Evolutionary conservation across 2,113 vertebrate species (phyloP).

Genomic region (Gnathonemus echidnorhynchus): DNA sequence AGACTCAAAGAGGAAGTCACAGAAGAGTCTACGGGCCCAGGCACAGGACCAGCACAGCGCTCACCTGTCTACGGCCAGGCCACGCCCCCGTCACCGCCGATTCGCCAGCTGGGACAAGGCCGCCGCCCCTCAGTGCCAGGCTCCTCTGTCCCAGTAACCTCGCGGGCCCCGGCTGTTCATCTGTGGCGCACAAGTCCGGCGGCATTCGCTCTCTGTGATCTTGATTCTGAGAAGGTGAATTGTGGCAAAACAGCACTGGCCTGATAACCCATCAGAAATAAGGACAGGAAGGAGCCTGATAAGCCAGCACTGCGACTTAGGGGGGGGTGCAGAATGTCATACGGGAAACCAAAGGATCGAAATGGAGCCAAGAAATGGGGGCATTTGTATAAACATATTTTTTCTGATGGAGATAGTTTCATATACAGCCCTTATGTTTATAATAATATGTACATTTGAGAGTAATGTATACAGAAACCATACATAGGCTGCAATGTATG

Average conservation of each 20-base stretch:
- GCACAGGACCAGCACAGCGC: slow-evolving; percentile 94
- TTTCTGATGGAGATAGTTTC: slow-evolving; percentile 49
- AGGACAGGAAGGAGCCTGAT: slow-evolving; percentile 10
- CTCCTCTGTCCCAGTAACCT: slow-evolving; percentile 44
- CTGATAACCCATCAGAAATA: background rate
- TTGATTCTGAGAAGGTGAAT: slow-evolving; percentile 1
- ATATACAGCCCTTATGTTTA: slow-evolving; percentile 64
- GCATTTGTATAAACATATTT: slow-evolving; percentile 34
- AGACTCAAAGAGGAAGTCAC: slow-evolving; percentile 68
- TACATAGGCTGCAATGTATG: slow-evolving; percentile 65
- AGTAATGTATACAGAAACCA: slow-evolving; percentile 64
- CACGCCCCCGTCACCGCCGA: slow-evolving; percentile 60
- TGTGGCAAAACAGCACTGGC: background rate
- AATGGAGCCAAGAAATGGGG: slow-evolving; percentile 54
- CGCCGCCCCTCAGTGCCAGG: background rate
- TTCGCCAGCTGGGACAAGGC: background rate
- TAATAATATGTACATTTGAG: slow-evolving; percentile 59
- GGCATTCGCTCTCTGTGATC: slow-evolving; percentile 37
- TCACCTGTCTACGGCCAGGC: slow-evolving; percentile 82
- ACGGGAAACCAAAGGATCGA: slow-evolving; percentile 28
- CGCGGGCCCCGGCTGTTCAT: slow-evolving; percentile 40
- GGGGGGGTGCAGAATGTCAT: slow-evolving; percentile 36
- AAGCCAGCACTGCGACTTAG: slow-evolving; percentile 27
- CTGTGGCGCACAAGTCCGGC: slow-evolving; percentile 50
- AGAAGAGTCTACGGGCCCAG: slow-evolving; percentile 82